phyloP scores from a whole-genome alignment of 1,140 invertebrate species.

The Nylanderia fulva region DNA sequence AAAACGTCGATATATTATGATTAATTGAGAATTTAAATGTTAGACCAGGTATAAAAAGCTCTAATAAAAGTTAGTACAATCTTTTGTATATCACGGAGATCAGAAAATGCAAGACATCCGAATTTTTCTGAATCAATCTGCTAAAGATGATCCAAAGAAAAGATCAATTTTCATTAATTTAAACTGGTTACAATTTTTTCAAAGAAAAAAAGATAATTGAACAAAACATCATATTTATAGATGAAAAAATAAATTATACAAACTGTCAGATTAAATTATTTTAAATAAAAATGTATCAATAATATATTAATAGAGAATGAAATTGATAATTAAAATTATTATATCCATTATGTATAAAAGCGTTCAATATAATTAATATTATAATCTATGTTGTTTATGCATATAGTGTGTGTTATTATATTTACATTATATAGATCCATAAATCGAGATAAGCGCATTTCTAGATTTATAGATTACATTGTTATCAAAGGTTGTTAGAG shows the following conservation, averaged over 20 bases:
- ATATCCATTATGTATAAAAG: not conserved
- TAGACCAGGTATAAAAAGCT: too few species aligned
- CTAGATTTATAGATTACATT: not conserved
- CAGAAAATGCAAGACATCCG: too few species aligned
- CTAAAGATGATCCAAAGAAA: too few species aligned
- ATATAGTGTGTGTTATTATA: not conserved
- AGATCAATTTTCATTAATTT: not conserved
- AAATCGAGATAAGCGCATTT: not conserved
- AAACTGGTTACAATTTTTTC: not conserved
- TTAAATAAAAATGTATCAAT: not conserved
- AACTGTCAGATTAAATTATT: not conserved
- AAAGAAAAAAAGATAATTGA: not conserved
- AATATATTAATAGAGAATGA: not conserved
- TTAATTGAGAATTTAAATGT: not conserved
- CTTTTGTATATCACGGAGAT: too few species aligned
- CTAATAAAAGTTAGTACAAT: too few species aligned
- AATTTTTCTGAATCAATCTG: too few species aligned
- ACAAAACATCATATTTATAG: not conserved
- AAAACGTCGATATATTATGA: not conserved
- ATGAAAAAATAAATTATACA: not conserved
- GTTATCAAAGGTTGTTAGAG: not conserved
- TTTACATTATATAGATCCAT: not conserved
- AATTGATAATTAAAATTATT: not conserved
- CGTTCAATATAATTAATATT: not conserved
- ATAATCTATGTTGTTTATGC: conserved; percentile 10